Evolutionary conservation across 2,888 invertebrate species (phyloP).

Genomic region (Onchidella celtica): DNA sequence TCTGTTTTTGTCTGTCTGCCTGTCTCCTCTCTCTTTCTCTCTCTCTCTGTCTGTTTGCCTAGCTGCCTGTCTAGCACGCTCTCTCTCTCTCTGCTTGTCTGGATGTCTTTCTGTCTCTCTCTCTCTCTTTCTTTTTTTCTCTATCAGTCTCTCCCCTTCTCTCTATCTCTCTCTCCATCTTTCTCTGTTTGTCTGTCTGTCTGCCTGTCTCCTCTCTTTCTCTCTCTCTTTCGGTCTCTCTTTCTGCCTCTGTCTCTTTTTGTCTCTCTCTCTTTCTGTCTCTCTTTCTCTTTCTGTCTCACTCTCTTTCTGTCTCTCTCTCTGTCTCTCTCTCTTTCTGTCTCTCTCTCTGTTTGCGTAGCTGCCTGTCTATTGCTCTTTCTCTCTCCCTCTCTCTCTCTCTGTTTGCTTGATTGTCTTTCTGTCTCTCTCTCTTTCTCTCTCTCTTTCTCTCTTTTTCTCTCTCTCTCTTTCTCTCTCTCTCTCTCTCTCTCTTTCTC

Average conservation of each 20-base stretch:
- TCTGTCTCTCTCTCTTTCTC: not conserved
- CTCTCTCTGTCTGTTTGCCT: no score
- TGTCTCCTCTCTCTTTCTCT: not conserved
- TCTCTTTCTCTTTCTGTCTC: slow-evolving; percentile 1
- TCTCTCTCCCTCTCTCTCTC: not conserved
- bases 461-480: slow-evolving; percentile 27
- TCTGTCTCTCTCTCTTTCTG: slow-evolving; percentile 14
- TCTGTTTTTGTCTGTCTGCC: not conserved
- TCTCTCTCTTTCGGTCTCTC: not conserved
- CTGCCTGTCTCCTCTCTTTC: not conserved
- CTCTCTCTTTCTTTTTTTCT: not conserved
- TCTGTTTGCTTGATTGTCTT: not conserved
- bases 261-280: slow-evolving; percentile 11
- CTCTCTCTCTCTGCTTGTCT: no score
- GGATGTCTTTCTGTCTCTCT: not conserved
- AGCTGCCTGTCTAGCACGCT: no score
- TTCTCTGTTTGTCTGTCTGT: not conserved
- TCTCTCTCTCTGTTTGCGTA: not conserved
- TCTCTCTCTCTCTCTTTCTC: slow-evolving; percentile 24
- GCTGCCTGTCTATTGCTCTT: not conserved
- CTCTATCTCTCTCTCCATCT: not conserved
- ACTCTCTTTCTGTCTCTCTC: slow-evolving; percentile 19
- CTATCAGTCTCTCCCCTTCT: not conserved
- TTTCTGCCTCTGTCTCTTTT: slow-evolving; percentile 17
- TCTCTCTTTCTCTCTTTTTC: slow-evolving; percentile 10